phyloP scores from a whole-genome alignment of 2,113 vertebrate species.

The Andinoacara biseriatus region DNA sequence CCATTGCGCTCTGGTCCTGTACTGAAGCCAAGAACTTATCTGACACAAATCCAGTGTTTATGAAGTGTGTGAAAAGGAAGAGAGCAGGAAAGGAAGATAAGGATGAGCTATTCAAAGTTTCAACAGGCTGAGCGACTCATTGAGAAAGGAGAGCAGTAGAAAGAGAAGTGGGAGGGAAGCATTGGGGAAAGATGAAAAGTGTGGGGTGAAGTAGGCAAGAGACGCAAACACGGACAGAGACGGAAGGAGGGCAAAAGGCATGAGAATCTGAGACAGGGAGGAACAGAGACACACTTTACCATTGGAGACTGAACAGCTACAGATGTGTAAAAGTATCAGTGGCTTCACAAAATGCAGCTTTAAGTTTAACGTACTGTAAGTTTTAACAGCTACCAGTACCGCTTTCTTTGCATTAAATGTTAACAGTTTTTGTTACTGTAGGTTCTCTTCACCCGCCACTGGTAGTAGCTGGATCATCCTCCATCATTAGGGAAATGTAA shows the following conservation, averaged over 20 bases:
- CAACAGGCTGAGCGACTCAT: not conserved
- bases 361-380: not conserved
- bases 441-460: not conserved
- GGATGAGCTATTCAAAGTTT: not conserved
- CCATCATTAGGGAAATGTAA: not conserved
- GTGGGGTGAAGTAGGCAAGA: not conserved
- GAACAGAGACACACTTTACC: not conserved
- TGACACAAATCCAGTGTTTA: constrained; percentile 16
- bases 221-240: not conserved
- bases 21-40: not conserved
- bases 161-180: not conserved
- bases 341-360: not conserved
- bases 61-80: constrained; percentile 2
- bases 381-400: not conserved
- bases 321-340: not conserved
- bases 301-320: not conserved
- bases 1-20: not conserved
- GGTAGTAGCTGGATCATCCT: not conserved
- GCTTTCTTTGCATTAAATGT: not conserved
- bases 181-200: not conserved
- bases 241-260: not conserved
- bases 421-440: not conserved
- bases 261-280: not conserved
- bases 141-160: not conserved
- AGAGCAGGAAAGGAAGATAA: not conserved